Evolutionary conservation across 2,888 invertebrate genomes (phyloP).

Genomic region (Tenthredo mesomela): DNA sequence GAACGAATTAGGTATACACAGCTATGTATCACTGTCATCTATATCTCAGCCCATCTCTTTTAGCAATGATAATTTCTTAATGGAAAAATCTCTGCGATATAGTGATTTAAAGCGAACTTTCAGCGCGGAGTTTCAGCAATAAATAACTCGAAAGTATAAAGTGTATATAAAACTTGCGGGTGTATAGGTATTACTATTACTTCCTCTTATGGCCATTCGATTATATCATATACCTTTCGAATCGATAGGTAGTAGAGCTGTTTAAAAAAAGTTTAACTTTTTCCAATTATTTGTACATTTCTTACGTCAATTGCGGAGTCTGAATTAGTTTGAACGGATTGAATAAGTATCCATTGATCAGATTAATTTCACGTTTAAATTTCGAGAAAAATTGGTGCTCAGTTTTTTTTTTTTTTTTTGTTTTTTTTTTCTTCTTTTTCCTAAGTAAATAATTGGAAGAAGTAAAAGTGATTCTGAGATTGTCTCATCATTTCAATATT

Average conservation of each 20-base stretch:
- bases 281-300: not conserved
- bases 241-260: not conserved
- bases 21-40: not conserved
- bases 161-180: not conserved
- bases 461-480: no score
- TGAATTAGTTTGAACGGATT: no score
- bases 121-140: not conserved
- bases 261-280: not conserved
- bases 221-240: not conserved
- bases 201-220: not conserved
- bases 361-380: no score
- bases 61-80: not conserved
- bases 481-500: no score
- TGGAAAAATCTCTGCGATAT: not conserved
- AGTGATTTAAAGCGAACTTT: not conserved
- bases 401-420: no score
- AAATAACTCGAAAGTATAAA: not conserved
- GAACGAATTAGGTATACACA: not conserved
- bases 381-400: no score
- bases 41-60: not conserved
- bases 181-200: not conserved
- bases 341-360: no score
- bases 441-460: no score
- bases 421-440: no score
- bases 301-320: no score